Conservation (phyloP, 2,797 vertebrate genomes). For the Danio aesculapii region DNA sequence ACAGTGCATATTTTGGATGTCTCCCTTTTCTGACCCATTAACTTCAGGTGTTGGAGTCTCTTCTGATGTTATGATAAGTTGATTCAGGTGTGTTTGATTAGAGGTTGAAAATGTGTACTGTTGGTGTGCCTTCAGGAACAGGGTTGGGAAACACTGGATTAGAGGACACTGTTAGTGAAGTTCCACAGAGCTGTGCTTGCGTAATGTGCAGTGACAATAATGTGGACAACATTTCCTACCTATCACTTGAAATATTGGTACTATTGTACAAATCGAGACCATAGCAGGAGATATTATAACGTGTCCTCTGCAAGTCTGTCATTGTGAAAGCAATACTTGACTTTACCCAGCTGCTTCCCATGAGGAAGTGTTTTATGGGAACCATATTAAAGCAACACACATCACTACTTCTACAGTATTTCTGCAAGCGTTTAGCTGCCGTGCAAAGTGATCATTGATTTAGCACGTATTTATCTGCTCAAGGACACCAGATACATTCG, state of each 20-base stretch:
- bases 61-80: too few relatives aligned
- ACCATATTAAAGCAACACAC: constrained; percentile 37
- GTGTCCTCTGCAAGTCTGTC: constrained; percentile 30
- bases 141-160: too few relatives aligned
- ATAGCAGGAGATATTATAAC: constrained; percentile 2
- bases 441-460: constrained; percentile 87
- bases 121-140: too few relatives aligned
- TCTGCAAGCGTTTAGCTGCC: constrained; percentile 54
- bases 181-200: background rate
- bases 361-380: constrained; percentile 36
- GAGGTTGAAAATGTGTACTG: too few relatives aligned
- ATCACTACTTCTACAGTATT: background rate
- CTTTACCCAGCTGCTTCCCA: constrained; percentile 3
- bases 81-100: too few relatives aligned
- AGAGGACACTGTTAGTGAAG: too few relatives aligned
- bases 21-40: too few relatives aligned
- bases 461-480: constrained; percentile 59
- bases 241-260: background rate
- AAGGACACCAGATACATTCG: constrained; percentile 62
- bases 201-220: background rate
- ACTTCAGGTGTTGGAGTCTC: too few relatives aligned
- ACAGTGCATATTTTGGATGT: too few relatives aligned
- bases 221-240: background rate
- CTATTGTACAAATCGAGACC: background rate
- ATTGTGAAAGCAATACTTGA: constrained; percentile 22